These are phyloP conservation scores for Cryptops parisi DNA, from an alignment of 2,888 invertebrate species.

Conservation along the genomic window DNA sequence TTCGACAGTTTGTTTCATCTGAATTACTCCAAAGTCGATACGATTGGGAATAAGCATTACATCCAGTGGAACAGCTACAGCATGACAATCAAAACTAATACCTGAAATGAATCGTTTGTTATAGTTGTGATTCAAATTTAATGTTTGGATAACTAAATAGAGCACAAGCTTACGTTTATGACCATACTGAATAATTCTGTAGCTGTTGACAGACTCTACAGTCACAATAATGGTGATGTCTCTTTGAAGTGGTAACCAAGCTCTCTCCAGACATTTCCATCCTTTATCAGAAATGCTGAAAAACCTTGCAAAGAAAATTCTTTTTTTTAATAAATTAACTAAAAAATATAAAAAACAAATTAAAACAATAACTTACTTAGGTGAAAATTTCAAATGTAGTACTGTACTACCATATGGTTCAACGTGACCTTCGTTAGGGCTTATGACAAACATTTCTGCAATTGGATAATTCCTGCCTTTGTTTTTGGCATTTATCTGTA, in stretches of 20 bases:
- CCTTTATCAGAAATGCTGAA: neutral
- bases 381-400: neutral
- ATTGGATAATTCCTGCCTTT: no score
- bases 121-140: no score
- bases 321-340: neutral
- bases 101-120: no score
- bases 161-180: no score
- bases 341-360: no score
- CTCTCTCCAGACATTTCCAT: neutral
- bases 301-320: no score
- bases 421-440: neutral
- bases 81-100: neutral
- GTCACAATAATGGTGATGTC: neutral
- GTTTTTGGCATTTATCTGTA: no score
- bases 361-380: no score
- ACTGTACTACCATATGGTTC: neutral
- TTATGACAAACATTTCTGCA: neutral
- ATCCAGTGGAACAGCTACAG: neutral
- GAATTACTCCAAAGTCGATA: neutral
- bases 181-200: no score
- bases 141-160: no score
- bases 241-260: neutral
- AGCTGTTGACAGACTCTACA: neutral
- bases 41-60: neutral
- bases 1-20: neutral